phyloP scores from a whole-genome alignment of 2,888 invertebrate species.

The Protonemura montana region DNA sequence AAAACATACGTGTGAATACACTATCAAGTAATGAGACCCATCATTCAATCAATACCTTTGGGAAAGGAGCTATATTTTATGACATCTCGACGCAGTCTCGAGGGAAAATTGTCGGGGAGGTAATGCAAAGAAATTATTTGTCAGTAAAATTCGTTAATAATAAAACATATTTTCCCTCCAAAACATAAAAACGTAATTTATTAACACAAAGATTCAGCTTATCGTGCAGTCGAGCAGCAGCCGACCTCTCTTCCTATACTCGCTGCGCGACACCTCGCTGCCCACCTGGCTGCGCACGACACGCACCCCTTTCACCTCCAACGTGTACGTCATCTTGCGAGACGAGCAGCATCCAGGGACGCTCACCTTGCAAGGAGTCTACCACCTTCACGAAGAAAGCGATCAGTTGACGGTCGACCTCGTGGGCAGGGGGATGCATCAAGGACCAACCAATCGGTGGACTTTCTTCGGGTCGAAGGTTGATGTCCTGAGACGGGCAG shows the following conservation, averaged over 20 bases:
- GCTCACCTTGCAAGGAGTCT: background rate
- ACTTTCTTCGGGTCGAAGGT: background rate
- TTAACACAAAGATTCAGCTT: no score
- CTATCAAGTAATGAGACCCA: background rate
- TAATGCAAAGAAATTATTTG: no score
- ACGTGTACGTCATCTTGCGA: slow-evolving; percentile 17
- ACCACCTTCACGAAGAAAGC: background rate
- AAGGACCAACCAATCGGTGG: background rate
- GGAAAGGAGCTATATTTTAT: background rate
- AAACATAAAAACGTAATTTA: no score
- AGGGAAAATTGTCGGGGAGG: background rate
- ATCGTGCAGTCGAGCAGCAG: background rate
- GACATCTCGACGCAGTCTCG: background rate
- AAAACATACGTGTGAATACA: background rate
- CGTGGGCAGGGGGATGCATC: background rate
- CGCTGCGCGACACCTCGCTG: background rate
- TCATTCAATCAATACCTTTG: background rate
- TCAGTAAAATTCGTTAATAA: no score
- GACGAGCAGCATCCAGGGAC: background rate
- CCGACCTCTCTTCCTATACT: background rate
- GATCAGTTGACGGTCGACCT: background rate
- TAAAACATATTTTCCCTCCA: background rate
- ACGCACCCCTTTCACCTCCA: background rate
- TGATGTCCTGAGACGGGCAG: background rate
- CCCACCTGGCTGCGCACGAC: background rate